Percentiles rank a stretch among this genome's conserved stretches.
Evolutionary conservation across 2,888 invertebrate species (phyloP).

Genomic region (Lithophane socia): DNA sequence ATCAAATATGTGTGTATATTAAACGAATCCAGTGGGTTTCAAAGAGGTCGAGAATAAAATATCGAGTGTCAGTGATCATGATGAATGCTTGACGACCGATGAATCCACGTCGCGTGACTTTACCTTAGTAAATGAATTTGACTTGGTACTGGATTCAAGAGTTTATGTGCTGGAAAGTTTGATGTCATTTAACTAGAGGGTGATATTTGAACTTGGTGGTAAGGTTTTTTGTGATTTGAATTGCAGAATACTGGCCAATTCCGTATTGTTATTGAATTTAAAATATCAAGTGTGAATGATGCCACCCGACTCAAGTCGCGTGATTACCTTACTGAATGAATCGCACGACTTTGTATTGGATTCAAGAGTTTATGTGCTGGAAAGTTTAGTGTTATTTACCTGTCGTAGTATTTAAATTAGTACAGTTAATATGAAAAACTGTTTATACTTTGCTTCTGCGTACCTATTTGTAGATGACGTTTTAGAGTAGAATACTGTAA

Average conservation of each 20-base stretch:
- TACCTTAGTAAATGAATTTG: constrained; percentile 1
- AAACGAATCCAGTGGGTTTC: not conserved
- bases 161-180: not conserved
- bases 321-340: no score
- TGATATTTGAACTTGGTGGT: no score
- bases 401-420: not conserved
- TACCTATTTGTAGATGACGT: not conserved
- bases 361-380: no score
- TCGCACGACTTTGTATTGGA: no score
- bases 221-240: no score
- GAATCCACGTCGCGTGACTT: constrained; percentile 14
- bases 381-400: no score
- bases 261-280: no score
- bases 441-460: not conserved
- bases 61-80: constrained; percentile 31
- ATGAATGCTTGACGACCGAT: constrained; percentile 35
- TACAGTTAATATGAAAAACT: not conserved
- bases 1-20: constrained; percentile 15
- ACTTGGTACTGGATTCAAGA: not conserved
- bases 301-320: no score
- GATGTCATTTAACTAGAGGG: not conserved
- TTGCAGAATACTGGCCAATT: no score
- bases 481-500: not conserved
- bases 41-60: constrained; percentile 34
- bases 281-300: no score